Percentiles rank a stretch among this genome's conserved stretches.
Conservation (phyloP, 2,113 vertebrate species). For the Grammomys dolichurus region DNA sequence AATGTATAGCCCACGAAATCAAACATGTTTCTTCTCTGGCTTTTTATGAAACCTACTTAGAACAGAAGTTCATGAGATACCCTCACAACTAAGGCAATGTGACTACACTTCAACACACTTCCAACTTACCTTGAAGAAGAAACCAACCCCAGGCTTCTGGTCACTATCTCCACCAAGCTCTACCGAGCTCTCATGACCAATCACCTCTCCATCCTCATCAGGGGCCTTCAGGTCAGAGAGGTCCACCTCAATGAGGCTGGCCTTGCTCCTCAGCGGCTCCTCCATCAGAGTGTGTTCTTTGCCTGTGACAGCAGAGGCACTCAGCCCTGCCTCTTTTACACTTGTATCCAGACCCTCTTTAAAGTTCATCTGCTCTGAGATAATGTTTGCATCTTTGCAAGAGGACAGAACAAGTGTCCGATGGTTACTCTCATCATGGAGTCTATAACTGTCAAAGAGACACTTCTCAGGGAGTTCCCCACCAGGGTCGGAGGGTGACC, state of each 20-base stretch:
- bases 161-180: slow-evolving; percentile 88
- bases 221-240: slow-evolving; percentile 92
- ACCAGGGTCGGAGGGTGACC: slow-evolving; percentile 74
- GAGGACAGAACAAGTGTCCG: slow-evolving; percentile 80
- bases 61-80: neutral
- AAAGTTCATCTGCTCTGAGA: slow-evolving; percentile 85
- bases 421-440: slow-evolving; percentile 90
- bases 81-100: rapidly evolving
- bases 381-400: slow-evolving; percentile 87
- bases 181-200: slow-evolving; percentile 77
- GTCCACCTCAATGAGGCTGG: slow-evolving; percentile 95
- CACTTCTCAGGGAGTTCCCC: slow-evolving; percentile 85
- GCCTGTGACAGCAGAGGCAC: slow-evolving; percentile 83
- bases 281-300: slow-evolving; percentile 85
- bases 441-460: slow-evolving; percentile 87
- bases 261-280: slow-evolving; percentile 88
- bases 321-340: slow-evolving; percentile 75
- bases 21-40: neutral
- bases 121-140: slow-evolving; percentile 96
- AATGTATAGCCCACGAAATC: rapidly evolving
- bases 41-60: neutral
- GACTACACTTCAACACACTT: rapidly evolving
- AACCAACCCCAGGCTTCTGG: slow-evolving; percentile 94
- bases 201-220: slow-evolving; percentile 84
- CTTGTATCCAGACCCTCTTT: slow-evolving; percentile 85